Conservation (phyloP, 2,888 invertebrate species). For the Brachyptera putata region DNA sequence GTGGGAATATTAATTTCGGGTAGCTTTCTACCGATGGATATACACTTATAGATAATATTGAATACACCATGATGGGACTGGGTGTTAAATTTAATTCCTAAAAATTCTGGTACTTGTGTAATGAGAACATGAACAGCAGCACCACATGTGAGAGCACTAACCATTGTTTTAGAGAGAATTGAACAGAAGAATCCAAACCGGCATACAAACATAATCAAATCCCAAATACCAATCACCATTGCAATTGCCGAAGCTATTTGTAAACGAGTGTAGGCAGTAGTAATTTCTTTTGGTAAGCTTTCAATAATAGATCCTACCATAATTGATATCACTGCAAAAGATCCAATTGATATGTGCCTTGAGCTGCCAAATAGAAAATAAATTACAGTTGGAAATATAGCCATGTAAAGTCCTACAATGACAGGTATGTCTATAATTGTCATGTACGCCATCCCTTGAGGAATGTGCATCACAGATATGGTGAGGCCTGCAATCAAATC, state of each 20-base stretch:
- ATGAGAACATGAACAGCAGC: conserved; percentile 80
- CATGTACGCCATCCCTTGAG: conserved; percentile 82
- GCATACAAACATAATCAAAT: conserved; percentile 73
- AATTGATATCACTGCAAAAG: conserved; percentile 81
- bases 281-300: background rate
- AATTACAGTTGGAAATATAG: conserved; percentile 83
- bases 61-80: too few relatives aligned
- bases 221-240: conserved; percentile 67
- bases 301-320: conserved; percentile 65
- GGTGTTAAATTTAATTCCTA: conserved; percentile 61
- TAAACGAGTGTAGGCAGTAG: conserved; percentile 37
- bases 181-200: conserved; percentile 71
- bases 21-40: background rate
- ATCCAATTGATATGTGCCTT: conserved; percentile 82
- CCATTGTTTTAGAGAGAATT: conserved; percentile 72
- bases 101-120: conserved; percentile 64
- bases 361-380: conserved; percentile 87
- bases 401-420: conserved; percentile 77
- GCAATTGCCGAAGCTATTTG: conserved; percentile 73
- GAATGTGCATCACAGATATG: conserved; percentile 86
- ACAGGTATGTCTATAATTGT: conserved; percentile 68
- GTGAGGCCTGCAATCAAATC: conserved; percentile 82
- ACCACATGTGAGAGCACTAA: conserved; percentile 84
- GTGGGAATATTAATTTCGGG: background rate
- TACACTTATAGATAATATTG: too few relatives aligned